phyloP scores from a whole-genome alignment of 2,888 invertebrate species.

The Lochmaea capreae region DNA sequence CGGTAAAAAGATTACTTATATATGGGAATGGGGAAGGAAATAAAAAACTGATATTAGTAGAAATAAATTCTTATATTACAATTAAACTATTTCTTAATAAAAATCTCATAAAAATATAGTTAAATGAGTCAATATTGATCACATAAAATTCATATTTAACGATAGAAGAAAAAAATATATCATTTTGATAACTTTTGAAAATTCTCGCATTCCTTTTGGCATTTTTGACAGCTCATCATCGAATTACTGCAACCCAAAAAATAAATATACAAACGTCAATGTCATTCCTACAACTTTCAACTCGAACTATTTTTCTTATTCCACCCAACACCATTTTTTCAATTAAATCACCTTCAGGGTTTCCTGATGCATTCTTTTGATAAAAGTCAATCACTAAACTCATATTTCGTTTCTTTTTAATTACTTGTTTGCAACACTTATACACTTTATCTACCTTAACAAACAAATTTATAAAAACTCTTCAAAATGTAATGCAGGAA shows the following conservation, averaged over 20 bases:
- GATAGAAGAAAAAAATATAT: conserved; percentile 23
- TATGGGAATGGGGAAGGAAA: background rate
- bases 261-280: conserved; percentile 28
- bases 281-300: background rate
- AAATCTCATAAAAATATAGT: conserved; percentile 29
- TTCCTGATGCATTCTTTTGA: no score
- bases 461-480: no score
- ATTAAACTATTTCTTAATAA: conserved; percentile 14
- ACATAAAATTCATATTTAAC: conserved; percentile 25
- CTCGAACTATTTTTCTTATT: no score
- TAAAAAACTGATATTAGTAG: background rate
- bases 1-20: background rate
- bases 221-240: conserved; percentile 54
- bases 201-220: conserved; percentile 56
- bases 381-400: no score
- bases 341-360: no score
- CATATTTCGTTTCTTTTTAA: no score
- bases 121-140: conserved; percentile 32
- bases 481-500: no score
- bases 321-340: no score
- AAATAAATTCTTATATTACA: conserved; percentile 24
- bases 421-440: no score
- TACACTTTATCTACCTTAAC: no score
- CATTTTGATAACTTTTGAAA: conserved; percentile 50
- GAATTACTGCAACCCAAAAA: conserved; percentile 49